Evolutionary conservation across 2,888 invertebrate genomes (phyloP).

Genomic region (Drosophila vallismaia): DNA sequence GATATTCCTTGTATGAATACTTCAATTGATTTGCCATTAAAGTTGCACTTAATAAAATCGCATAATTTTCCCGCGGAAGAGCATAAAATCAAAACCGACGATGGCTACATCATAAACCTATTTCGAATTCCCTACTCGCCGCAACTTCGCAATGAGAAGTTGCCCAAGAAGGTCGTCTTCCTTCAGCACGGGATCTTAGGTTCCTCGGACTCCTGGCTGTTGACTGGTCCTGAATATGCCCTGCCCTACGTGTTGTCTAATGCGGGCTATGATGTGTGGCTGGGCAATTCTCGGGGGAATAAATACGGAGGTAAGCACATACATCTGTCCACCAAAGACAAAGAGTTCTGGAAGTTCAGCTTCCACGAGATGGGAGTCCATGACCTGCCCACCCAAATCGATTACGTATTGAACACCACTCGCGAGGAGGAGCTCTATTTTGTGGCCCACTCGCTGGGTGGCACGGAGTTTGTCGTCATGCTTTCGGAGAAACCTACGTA

Average conservation of each 20-base stretch:
- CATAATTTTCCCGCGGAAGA: conserved; percentile 21
- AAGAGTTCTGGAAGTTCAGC: conserved; percentile 84
- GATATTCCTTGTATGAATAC: neutral
- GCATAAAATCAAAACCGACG: conserved; percentile 49
- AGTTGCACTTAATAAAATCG: neutral
- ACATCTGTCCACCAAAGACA: conserved; percentile 8
- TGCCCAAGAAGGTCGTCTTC: conserved; percentile 80
- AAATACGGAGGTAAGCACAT: conserved; percentile 61
- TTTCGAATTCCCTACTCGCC: conserved; percentile 62
- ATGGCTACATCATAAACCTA: conserved; percentile 56
- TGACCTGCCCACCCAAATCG: conserved; percentile 70
- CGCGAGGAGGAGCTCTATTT: conserved; percentile 53
- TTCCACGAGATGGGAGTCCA: conserved; percentile 94
- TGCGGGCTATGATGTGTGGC: conserved; percentile 73
- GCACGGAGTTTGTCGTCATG: conserved; percentile 52
- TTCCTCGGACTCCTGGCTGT: conserved; percentile 60
- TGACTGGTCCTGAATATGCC: conserved; percentile 28
- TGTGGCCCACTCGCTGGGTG: conserved; percentile 72
- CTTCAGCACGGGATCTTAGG: conserved; percentile 83
- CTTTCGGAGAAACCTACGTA: conserved; percentile 53
- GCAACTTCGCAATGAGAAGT: conserved; percentile 18
- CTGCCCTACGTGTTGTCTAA: conserved; percentile 64
- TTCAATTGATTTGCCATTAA: neutral
- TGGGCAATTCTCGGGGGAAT: conserved; percentile 71
- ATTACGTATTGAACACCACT: conserved; percentile 52